phyloP scores from a whole-genome alignment of 2,888 invertebrate genomes.

The Epirrhoe tristata region DNA sequence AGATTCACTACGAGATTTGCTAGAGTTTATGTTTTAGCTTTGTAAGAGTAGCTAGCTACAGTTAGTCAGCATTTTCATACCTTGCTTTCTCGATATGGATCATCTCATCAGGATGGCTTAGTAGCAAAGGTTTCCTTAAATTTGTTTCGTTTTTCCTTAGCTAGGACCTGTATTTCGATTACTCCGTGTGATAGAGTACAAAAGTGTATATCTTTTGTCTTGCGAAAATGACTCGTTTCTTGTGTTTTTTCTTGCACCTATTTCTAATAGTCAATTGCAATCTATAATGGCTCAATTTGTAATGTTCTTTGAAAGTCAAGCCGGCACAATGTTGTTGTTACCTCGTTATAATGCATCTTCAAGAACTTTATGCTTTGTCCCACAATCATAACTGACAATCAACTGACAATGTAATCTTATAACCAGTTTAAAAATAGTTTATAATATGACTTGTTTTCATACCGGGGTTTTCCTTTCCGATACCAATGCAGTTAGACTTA shows the following conservation, averaged over 20 bases:
- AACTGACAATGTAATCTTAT: slow-evolving; percentile 26
- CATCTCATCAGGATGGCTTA: not conserved
- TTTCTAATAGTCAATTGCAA: slow-evolving; percentile 22
- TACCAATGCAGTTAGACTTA: slow-evolving; percentile 5
- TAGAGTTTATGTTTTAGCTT: not conserved
- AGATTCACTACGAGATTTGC: slow-evolving; percentile 20
- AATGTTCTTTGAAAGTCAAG: slow-evolving; percentile 31
- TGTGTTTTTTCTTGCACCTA: too few species aligned
- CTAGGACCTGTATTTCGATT: not conserved
- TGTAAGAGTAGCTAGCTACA: not conserved
- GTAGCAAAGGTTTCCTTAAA: not conserved
- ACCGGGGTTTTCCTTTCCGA: slow-evolving; percentile 25
- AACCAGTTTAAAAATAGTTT: slow-evolving; percentile 22
- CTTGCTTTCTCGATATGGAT: not conserved
- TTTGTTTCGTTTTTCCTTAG: not conserved
- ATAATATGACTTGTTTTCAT: slow-evolving; percentile 15
- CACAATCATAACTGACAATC: slow-evolving; percentile 33
- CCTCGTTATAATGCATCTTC: slow-evolving; percentile 24
- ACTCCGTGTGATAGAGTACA: not conserved
- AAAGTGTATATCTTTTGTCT: not conserved
- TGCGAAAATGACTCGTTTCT: too few species aligned
- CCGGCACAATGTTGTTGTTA: slow-evolving; percentile 34
- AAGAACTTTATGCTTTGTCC: slow-evolving; percentile 28
- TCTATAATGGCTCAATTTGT: slow-evolving; percentile 30
- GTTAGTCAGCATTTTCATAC: not conserved